These are phyloP conservation scores for Vanessa atalanta DNA, from an alignment of 1,140 invertebrate genomes.

Conservation along the genomic window DNA sequence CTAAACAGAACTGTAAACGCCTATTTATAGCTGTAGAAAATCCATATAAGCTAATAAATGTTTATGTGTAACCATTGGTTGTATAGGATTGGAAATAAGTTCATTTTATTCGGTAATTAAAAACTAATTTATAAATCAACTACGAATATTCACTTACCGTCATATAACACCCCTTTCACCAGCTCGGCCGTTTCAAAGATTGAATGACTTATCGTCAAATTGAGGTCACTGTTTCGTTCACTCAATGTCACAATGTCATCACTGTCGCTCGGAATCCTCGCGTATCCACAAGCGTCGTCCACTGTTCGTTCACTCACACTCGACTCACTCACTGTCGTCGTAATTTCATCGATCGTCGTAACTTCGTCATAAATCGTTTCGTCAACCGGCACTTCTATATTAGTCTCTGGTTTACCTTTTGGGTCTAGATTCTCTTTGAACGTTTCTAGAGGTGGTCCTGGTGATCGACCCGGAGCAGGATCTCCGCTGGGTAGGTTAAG, in stretches of 20 bases:
- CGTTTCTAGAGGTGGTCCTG: slow-evolving; percentile 59
- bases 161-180: slow-evolving; percentile 70
- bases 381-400: slow-evolving; percentile 46
- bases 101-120: not conserved
- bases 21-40: too few species aligned
- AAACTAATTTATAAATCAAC: not conserved
- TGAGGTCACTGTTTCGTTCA: slow-evolving; percentile 68
- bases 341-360: slow-evolving; percentile 54
- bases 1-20: too few species aligned
- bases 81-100: too few species aligned
- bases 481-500: slow-evolving; percentile 69
- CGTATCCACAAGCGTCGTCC: slow-evolving; percentile 67
- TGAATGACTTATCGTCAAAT: slow-evolving; percentile 66
- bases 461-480: slow-evolving; percentile 69
- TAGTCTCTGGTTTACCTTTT: slow-evolving; percentile 40
- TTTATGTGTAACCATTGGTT: too few species aligned
- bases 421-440: slow-evolving; percentile 33
- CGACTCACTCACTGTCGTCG: slow-evolving; percentile 57
- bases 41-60: too few species aligned
- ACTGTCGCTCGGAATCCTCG: slow-evolving; percentile 69
- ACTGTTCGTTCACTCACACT: slow-evolving; percentile 56
- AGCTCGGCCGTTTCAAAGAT: slow-evolving; percentile 66
- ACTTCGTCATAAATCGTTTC: slow-evolving; percentile 57
- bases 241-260: slow-evolving; percentile 64
- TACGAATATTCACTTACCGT: slow-evolving; percentile 56